Percentiles rank a stretch among this genome's conserved stretches.
Evolutionary conservation across 1,140 invertebrate species (phyloP).

Genomic region (Araneus ventricosus): DNA sequence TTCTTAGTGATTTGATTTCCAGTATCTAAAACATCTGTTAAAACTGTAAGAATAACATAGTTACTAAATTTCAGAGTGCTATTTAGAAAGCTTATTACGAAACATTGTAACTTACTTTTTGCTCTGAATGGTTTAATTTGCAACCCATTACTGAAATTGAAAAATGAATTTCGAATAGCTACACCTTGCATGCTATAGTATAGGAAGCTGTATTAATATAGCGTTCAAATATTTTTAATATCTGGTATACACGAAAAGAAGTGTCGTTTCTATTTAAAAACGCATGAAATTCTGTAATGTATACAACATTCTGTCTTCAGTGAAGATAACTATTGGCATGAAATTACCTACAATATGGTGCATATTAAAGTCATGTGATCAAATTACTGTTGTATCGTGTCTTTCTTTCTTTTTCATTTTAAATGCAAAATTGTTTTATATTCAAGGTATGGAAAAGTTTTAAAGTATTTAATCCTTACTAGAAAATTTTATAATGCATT

Average conservation of each 20-base stretch:
- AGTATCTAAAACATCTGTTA: no score
- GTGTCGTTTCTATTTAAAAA: neutral
- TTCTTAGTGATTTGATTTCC: no score
- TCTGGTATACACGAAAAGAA: neutral
- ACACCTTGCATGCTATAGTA: neutral
- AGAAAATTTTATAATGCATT: neutral
- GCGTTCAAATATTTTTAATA: conserved; percentile 11
- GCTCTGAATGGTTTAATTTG: no score
- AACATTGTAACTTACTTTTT: no score
- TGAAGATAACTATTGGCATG: neutral
- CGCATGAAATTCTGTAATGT: neutral
- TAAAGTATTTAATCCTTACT: neutral
- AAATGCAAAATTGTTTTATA: neutral
- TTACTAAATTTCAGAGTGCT: no score
- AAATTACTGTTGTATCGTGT: neutral
- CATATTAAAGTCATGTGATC: conserved; percentile 5
- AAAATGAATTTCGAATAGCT: no score
- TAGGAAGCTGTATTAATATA: neutral
- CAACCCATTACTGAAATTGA: no score
- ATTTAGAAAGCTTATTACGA: no score
- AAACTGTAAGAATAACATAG: no score
- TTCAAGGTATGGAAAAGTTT: neutral
- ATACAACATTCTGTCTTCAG: neutral
- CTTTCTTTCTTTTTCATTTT: neutral
- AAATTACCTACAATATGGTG: neutral